Base-by-base conservation (phyloP, 2,113 vertebrate species). In the Etia nguti region DNA sequence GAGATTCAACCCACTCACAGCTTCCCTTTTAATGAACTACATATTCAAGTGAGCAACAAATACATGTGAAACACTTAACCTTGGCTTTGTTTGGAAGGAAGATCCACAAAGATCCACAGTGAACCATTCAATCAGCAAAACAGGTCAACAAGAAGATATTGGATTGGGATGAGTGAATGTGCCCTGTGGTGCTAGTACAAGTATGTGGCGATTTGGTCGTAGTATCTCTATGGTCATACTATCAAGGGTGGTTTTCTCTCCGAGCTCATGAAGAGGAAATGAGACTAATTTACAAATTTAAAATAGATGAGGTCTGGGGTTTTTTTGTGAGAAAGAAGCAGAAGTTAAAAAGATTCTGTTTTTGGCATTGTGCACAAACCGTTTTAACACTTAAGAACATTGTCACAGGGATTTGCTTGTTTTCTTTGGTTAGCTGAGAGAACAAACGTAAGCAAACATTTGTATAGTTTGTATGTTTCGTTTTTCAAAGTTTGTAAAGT, bases 1-100 rank as follows among this genome's bases (percentile, higher is more conserved):
- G 29, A 31, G 29, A 31, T 31, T 31, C 29, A 31, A 31, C 29
- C 5, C 29, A 62, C 29, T 62, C 59, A 34, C 6, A 62, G 9
- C 4, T 62, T 34, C 29, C 29, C 16, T 62, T 36, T 6, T 2
- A 62, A 62, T 62, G 59, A 62, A 62, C 59, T 62, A 62, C 59
- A 62, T 62, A 41, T 11, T 41, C 29, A 62, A 36, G 1, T 34
- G 59, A 62, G 59, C 1, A 60, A 34, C 0, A 36, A 62, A 36
- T 36, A 62, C 59, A 62, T 20, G 59, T 62, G 31, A n/a, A 59
- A 85, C 55, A 24, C 31, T 90, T 24, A 95, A 94, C 48, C 81
- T 82, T 55, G 60, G 59, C 55, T 93, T 90, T 83, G 62, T 88
- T 65, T 88, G 41, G 54, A 90, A 92, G 52, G 80, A 85, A 36